phyloP scores from a whole-genome alignment of 2,797 vertebrate genomes.

The Zonotrichia albicollis region DNA sequence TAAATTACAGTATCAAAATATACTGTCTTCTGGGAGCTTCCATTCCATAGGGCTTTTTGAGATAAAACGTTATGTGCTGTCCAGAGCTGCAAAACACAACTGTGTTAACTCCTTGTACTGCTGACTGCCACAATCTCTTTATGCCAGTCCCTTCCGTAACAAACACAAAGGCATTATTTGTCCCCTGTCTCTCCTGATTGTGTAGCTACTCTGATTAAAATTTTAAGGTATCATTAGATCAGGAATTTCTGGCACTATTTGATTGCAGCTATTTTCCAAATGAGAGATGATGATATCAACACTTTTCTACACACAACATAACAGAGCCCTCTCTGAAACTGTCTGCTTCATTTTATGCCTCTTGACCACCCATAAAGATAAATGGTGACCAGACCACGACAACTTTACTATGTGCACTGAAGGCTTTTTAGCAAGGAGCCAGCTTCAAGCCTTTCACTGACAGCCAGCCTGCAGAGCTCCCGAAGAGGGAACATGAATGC shows the following conservation, averaged over 20 bases:
- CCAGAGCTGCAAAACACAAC: neutral
- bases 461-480: neutral
- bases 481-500: fast-evolving
- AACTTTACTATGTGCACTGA: neutral
- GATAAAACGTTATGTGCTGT: neutral
- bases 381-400: neutral
- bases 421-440: neutral
- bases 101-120: neutral
- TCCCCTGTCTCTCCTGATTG: neutral
- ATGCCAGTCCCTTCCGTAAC: neutral
- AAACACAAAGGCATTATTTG: neutral
- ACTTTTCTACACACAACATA: neutral
- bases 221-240: neutral
- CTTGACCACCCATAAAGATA: neutral
- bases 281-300: neutral
- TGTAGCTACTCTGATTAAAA: neutral
- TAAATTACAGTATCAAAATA: neutral
- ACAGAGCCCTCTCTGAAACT: neutral
- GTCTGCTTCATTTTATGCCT: neutral
- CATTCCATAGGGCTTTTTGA: neutral
- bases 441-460: neutral
- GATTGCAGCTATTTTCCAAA: neutral
- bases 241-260: conserved; percentile 7
- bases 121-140: neutral
- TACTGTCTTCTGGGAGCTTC: neutral